These are phyloP conservation scores for Ochotona curzoniae DNA, from an alignment of 2,113 vertebrate genomes.

Conservation along the genomic window DNA sequence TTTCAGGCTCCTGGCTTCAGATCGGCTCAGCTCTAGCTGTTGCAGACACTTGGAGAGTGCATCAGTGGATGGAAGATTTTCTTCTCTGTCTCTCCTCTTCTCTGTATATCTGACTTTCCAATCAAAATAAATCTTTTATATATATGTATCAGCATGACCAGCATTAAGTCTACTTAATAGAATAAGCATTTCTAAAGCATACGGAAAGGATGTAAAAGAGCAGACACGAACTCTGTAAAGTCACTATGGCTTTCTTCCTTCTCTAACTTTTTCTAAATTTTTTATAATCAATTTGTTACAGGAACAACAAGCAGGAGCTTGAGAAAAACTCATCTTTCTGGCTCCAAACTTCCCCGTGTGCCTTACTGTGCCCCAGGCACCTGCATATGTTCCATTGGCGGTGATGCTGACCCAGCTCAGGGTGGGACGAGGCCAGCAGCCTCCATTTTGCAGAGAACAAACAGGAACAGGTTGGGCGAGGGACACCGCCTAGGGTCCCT, in stretches of 20 bases:
- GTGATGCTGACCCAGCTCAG: not conserved
- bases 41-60: no score
- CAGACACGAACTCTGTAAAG: not conserved
- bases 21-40: no score
- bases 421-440: not conserved
- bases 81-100: no score
- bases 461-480: not conserved
- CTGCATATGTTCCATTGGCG: not conserved
- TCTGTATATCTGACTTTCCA: no score
- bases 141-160: no score
- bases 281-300: slow-evolving; percentile 31
- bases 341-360: slow-evolving; percentile 24
- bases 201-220: not conserved
- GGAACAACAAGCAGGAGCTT: slow-evolving; percentile 18
- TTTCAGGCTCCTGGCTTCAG: no score
- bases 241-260: not conserved
- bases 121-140: no score
- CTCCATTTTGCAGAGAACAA: slow-evolving; percentile 36
- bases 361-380: not conserved
- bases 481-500: not conserved
- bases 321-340: slow-evolving; percentile 30
- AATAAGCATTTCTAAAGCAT: not conserved
- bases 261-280: slow-evolving; percentile 24
- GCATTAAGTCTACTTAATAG: no score
- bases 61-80: no score